Conservation (phyloP, 1,140 invertebrate genomes). For the Popillia japonica region DNA sequence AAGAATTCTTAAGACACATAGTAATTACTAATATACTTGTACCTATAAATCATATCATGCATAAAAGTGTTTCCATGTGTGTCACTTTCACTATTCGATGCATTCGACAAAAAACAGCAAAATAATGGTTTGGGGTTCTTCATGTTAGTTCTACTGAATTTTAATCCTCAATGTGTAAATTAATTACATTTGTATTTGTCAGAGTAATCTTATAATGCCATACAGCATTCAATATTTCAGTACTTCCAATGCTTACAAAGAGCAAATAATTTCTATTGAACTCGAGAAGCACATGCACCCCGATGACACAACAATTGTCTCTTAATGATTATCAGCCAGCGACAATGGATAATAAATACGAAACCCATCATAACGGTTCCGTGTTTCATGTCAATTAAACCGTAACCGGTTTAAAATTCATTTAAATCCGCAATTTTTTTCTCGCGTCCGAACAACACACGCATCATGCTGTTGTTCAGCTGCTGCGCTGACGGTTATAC, state of each 20-base stretch:
- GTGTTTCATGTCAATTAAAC: conserved; percentile 13
- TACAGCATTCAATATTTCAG: background rate
- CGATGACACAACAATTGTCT: background rate
- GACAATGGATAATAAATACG: background rate
- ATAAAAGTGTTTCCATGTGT: too few species aligned
- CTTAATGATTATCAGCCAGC: background rate
- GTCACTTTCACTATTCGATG: too few species aligned
- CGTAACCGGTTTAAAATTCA: conserved; percentile 19
- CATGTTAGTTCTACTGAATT: too few species aligned
- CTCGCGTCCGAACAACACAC: background rate
- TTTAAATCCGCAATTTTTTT: background rate
- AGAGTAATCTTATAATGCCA: background rate
- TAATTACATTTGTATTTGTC: too few species aligned
- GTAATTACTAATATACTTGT: too few species aligned
- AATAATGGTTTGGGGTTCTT: too few species aligned
- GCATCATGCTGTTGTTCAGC: background rate
- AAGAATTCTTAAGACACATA: too few species aligned
- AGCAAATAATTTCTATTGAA: background rate
- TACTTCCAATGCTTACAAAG: background rate
- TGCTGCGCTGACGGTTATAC: background rate
- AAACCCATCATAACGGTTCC: background rate
- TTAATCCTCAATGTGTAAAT: too few species aligned
- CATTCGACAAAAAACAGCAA: too few species aligned
- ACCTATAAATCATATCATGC: too few species aligned
- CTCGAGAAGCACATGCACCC: background rate